Percentiles rank a stretch among this genome's conserved stretches.
Conservation (phyloP, 2,888 invertebrate species). For the Poecilobothrus nobilitatus region DNA sequence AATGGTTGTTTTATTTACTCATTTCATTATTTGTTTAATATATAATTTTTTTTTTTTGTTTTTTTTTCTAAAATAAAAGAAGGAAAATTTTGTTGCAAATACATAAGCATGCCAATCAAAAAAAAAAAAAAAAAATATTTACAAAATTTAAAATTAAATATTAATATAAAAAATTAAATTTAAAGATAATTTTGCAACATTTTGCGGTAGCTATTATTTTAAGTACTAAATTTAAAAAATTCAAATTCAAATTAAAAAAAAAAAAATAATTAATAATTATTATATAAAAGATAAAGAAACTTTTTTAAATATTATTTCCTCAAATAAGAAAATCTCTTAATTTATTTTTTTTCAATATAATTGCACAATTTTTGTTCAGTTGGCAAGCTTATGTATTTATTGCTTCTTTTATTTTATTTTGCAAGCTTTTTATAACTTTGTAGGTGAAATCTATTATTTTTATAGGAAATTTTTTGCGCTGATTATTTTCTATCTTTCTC, state of each 20-base stretch:
- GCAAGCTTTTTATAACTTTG: too few species aligned
- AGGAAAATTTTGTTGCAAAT: neutral
- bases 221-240: neutral
- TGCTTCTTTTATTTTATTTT: neutral
- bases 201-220: slow-evolving; percentile 16
- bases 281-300: too few species aligned
- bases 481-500: too few species aligned
- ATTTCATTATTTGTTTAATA: slow-evolving; percentile 7
- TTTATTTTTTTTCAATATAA: neutral
- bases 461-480: too few species aligned
- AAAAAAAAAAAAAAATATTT: neutral
- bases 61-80: neutral
- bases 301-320: too few species aligned
- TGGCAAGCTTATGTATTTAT: neutral
- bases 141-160: neutral
- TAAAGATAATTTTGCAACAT: neutral
- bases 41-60: neutral
- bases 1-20: slow-evolving; percentile 22
- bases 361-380: neutral
- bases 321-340: too few species aligned
- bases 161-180: neutral
- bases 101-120: neutral
- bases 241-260: neutral
- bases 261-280: neutral
- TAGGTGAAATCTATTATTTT: too few species aligned